A percentile compares a stretch with the other conserved stretches of the same genome.
These are phyloP conservation scores for Alaudala cheleensis DNA, from an alignment of 2,113 vertebrate genomes.

Conservation along the genomic window DNA sequence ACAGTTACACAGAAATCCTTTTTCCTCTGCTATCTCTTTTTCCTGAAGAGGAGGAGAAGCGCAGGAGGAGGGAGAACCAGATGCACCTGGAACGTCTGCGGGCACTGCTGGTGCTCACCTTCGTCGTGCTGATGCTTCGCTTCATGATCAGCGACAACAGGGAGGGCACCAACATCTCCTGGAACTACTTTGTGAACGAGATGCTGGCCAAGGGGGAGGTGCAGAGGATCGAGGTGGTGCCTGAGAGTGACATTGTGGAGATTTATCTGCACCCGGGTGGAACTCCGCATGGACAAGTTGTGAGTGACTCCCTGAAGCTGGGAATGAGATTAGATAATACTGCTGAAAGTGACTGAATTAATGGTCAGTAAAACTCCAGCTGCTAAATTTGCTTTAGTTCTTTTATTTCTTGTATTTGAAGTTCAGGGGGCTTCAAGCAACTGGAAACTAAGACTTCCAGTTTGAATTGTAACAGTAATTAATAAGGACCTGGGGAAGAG, in stretches of 20 bases:
- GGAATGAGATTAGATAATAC: not conserved
- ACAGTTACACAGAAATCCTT: not conserved
- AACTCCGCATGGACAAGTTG: constrained; percentile 88
- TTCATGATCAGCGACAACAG: constrained; percentile 75
- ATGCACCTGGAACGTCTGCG: constrained; percentile 88
- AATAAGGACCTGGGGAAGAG: not conserved
- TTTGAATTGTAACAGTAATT: not conserved
- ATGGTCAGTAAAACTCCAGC: not conserved
- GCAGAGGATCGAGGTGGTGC: constrained; percentile 89
- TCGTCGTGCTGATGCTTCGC: constrained; percentile 78
- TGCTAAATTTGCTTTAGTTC: not conserved
- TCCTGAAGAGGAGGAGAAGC: constrained; percentile 83
- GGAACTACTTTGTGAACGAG: constrained; percentile 95
- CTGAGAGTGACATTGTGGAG: constrained; percentile 91
- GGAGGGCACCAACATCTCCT: constrained; percentile 87
- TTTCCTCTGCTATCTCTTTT: not conserved
- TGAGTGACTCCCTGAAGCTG: constrained; percentile 59
- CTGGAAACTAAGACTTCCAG: not conserved
- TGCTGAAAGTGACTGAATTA: not conserved
- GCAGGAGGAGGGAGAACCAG: constrained; percentile 84
- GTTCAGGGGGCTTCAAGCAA: not conserved
- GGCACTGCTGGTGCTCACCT: constrained; percentile 80
- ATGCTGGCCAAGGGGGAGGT: constrained; percentile 98
- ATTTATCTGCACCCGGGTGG: constrained; percentile 91
- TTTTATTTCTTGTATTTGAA: not conserved